phyloP scores from a whole-genome alignment of 2,113 vertebrate genomes.

The Barnardius zonarius region DNA sequence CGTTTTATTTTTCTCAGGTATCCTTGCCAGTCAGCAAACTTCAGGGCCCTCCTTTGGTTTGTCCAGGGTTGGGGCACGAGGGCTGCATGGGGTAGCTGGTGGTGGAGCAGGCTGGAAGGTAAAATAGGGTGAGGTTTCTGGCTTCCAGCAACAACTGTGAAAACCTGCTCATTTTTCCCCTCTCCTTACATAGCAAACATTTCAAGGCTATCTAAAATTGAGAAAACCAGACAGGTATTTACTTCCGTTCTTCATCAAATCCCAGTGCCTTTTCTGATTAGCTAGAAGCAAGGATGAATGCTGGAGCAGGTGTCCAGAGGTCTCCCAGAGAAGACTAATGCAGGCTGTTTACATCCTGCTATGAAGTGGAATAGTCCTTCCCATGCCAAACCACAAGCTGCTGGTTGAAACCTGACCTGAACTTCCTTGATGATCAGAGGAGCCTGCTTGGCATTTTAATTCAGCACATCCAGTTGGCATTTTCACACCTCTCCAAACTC shows the following conservation, averaged over 20 bases:
- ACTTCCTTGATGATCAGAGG: background rate
- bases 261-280: background rate
- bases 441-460: background rate
- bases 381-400: background rate
- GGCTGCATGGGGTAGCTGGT: accelerated
- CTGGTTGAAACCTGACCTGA: conserved; percentile 23
- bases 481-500: conserved; percentile 19
- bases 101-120: background rate
- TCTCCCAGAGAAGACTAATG: background rate
- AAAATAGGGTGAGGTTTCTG: accelerated
- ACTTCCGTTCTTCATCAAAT: background rate
- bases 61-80: accelerated
- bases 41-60: accelerated
- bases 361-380: background rate
- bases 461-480: background rate
- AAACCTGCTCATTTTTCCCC: accelerated
- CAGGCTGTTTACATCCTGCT: background rate
- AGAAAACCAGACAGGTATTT: background rate
- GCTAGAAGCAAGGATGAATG: background rate
- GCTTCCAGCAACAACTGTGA: accelerated
- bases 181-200: background rate
- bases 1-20: background rate
- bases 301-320: background rate
- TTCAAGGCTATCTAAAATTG: background rate
- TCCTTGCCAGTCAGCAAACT: background rate